Percentiles rank a stretch among this genome's conserved stretches.
phyloP scores from a whole-genome alignment of 2,888 invertebrate species.

The Petrolisthes cinctipes region DNA sequence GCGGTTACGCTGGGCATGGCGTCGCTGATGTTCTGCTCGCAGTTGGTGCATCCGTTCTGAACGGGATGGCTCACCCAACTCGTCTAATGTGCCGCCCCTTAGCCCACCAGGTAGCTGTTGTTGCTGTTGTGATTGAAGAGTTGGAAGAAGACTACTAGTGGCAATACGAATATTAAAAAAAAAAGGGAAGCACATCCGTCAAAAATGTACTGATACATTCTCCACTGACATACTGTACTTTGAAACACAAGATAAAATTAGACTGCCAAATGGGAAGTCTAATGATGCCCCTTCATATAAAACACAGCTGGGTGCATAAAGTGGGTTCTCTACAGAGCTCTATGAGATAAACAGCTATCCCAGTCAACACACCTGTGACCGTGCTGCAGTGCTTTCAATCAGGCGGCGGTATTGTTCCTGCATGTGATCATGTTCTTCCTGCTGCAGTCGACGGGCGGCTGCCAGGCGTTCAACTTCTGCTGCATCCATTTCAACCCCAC shows the following conservation, averaged over 20 bases:
- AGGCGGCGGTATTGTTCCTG: slow-evolving; percentile 72
- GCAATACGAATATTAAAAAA: background rate
- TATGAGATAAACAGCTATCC: too few relatives aligned
- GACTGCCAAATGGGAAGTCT: too few relatives aligned
- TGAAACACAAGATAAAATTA: too few relatives aligned
- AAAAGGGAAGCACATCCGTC: too few relatives aligned
- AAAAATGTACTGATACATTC: too few relatives aligned
- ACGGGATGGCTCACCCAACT: slow-evolving; percentile 67
- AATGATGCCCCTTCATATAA: too few relatives aligned
- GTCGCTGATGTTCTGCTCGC: slow-evolving; percentile 74
- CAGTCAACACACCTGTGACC: slow-evolving; percentile 44
- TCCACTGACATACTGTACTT: too few relatives aligned
- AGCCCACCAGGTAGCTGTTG: slow-evolving; percentile 69
- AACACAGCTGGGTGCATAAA: too few relatives aligned
- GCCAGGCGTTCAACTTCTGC: slow-evolving; percentile 70
- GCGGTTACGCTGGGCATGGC: slow-evolving; percentile 75
- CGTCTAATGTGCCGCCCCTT: slow-evolving; percentile 65
- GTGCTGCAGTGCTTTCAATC: slow-evolving; percentile 67
- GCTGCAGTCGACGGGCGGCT: slow-evolving; percentile 69
- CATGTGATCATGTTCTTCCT: slow-evolving; percentile 70
- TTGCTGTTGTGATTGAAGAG: slow-evolving; percentile 65
- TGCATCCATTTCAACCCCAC: slow-evolving; percentile 62
- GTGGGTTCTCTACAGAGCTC: too few relatives aligned
- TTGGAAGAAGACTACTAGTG: background rate
- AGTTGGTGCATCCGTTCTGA: slow-evolving; percentile 73